A percentile compares a stretch with the other conserved stretches of the same genome.
These are phyloP conservation scores for Rachycentron canadum DNA, from an alignment of 2,797 vertebrate genomes.

Conservation along the genomic window DNA sequence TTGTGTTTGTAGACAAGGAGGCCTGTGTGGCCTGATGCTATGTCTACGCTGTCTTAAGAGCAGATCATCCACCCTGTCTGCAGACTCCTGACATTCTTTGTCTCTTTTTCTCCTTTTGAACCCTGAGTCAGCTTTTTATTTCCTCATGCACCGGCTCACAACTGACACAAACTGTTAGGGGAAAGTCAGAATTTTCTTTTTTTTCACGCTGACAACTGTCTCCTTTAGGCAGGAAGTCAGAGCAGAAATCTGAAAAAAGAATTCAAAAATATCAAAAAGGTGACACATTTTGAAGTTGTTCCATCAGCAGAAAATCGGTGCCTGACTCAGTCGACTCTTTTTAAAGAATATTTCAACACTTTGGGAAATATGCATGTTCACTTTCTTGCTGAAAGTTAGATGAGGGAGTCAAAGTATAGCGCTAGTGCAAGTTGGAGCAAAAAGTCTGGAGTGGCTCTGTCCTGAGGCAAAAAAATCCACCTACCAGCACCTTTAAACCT, in stretches of 20 bases:
- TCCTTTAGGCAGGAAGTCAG: background rate
- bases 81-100: constrained; percentile 50
- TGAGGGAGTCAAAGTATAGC: background rate
- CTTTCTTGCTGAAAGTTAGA: background rate
- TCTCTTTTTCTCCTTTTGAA: constrained; percentile 1
- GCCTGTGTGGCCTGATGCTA: constrained; percentile 65
- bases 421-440: no score
- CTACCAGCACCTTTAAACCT: background rate
- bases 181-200: constrained; percentile 2
- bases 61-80: constrained; percentile 63
- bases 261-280: background rate
- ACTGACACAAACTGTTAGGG: background rate
- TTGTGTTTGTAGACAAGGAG: constrained; percentile 71
- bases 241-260: background rate
- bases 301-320: background rate
- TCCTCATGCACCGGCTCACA: constrained; percentile 17
- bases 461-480: background rate
- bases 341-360: no score
- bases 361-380: background rate
- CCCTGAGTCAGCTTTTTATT: constrained; percentile 62
- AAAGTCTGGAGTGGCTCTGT: no score
- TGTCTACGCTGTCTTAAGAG: constrained; percentile 49
- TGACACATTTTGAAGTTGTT: background rate
- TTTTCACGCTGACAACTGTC: constrained; percentile 6
- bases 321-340: no score